Evolutionary conservation across 2,113 vertebrate species (phyloP).

Genomic region (Melanocharis versteri): DNA sequence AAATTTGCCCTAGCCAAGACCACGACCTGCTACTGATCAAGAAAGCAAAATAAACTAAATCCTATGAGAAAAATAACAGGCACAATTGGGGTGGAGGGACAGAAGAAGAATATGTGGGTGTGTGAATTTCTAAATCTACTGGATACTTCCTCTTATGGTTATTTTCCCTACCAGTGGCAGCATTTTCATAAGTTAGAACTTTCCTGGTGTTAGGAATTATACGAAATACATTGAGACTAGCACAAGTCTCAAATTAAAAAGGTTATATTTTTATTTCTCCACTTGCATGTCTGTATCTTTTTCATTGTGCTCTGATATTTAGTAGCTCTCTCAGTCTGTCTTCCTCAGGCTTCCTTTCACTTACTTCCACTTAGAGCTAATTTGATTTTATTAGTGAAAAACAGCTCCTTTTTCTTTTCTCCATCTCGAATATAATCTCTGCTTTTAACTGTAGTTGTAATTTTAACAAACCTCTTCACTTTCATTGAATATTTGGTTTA

Average conservation of each 20-base stretch:
- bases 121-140: constrained; percentile 7
- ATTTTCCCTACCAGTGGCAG: background rate
- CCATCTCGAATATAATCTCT: background rate
- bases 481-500: background rate
- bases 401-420: fast-evolving
- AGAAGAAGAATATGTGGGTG: background rate
- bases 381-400: background rate
- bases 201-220: background rate
- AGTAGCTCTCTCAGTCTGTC: background rate
- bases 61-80: background rate
- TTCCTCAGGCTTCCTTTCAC: background rate
- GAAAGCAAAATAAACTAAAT: background rate
- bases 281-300: background rate
- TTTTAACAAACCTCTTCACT: background rate
- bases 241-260: background rate
- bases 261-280: background rate
- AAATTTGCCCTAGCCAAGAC: background rate
- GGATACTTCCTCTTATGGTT: background rate
- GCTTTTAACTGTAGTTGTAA: background rate
- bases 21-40: background rate
- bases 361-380: background rate
- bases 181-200: background rate
- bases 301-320: background rate
- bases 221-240: background rate
- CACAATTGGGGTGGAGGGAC: background rate